phyloP scores from a whole-genome alignment of 2,113 vertebrate genomes.

The Alaudala cheleensis region DNA sequence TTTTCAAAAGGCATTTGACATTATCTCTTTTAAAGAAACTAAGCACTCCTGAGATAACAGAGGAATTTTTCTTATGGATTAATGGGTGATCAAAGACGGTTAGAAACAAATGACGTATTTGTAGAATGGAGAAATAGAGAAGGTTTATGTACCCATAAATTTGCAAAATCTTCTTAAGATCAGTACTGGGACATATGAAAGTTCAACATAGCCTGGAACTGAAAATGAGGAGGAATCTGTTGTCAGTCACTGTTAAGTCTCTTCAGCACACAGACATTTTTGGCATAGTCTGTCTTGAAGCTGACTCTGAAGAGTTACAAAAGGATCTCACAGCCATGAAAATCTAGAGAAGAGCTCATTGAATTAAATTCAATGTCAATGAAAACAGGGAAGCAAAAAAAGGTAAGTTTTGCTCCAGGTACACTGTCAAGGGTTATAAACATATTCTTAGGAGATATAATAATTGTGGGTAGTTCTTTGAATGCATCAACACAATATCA shows the following conservation, averaged over 20 bases:
- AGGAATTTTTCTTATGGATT: slow-evolving; percentile 24
- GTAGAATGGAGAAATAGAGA: background rate
- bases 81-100: slow-evolving; percentile 27
- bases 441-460: background rate
- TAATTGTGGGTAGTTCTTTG: background rate
- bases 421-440: background rate
- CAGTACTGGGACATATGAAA: background rate
- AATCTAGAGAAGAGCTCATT: background rate
- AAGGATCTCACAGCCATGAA: background rate
- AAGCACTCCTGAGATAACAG: background rate
- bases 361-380: background rate
- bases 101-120: background rate
- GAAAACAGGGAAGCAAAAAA: background rate
- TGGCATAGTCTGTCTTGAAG: background rate
- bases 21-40: background rate
- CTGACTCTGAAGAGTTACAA: background rate
- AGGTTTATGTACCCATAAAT: background rate
- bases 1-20: slow-evolving; percentile 5
- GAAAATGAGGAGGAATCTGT: background rate
- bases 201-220: background rate
- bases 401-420: background rate
- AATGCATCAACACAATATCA: background rate
- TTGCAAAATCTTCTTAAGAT: slow-evolving; percentile 48
- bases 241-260: slow-evolving; percentile 2
- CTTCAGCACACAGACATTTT: background rate